Evolutionary conservation across 2,797 vertebrate genomes (phyloP), one percentile per base, ranked within the genome.

Genomic region (Huso huso): DNA sequence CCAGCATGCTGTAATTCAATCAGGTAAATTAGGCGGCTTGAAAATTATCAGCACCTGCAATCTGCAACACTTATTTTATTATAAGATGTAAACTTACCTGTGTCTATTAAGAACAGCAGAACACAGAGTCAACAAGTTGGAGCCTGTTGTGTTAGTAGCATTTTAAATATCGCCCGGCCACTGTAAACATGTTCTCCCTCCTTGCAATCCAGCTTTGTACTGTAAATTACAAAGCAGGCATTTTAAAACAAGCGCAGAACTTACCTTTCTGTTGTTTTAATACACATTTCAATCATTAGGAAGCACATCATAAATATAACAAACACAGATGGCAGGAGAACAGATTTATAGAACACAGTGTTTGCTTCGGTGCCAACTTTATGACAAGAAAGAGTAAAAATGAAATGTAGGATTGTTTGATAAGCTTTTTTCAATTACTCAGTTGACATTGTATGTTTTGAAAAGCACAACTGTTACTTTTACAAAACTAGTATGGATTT

Each of bases 41-140:
- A 6, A 55, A 55, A 48, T 62, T 48, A 62, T 62, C 61, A 62
- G 8, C 61, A 62, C 61, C 61, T 62, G 61, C 48, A 48, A 62
- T 62, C 23, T 23, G 61, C 61, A 10, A 62, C 61, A 62, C 7
- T 7, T 23, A 62, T 10, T 23, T 37, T 62, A 12, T 62, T 62
- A 15, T 23, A 23, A n/a, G 10, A 48, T 62, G 13, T 12, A 62
- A 48, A 48, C 48, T 48, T 37, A 62, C 23, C 13, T 62, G 18
- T 62, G 61, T 6, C 13, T 62, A 62, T 62, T 8, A 62, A 62
- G 23, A 62, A 15, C 48, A 23, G 6, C 8, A n/a, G 7, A 7
- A 62, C 8, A 8, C 13, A 9, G 18, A 6, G 11, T 48, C 23
- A 48, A 62, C 18, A 6, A 62, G 61, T 62, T 48, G 18, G 10